Base-by-base conservation (phyloP, 2,797 vertebrate species). In the Chrosomus eos region DNA sequence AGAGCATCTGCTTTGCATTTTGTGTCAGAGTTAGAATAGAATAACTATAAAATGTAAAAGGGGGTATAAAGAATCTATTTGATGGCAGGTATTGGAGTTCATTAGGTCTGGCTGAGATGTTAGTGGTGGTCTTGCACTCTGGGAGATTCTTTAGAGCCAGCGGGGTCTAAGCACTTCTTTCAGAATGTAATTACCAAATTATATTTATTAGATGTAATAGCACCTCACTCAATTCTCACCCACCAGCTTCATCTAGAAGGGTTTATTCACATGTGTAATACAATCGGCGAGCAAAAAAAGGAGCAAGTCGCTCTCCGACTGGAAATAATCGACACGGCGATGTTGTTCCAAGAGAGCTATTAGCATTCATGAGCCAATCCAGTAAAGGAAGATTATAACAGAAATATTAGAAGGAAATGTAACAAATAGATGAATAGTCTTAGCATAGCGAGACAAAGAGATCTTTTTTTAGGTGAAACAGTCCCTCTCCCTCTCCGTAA, bases 381-480 rank as follows among this genome's bases (percentile, higher is more conserved):
- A 88, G 91, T 95, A 95, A 95, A 97, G 95, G 94, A 95, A 96
- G 96, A 97, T 97, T 97, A 96, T 96, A 94, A 93, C 92, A 94
- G 94, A 96, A 96, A 97, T 96, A 97, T 96, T 95, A 92, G 93
- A 93, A 95, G 94, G 95, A 96, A 96, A 95, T 94, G 90, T 92
- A 92, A 93, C 94, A 94, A 95, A 95, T 94, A 94, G 92, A 94
- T 93, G 92, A 92, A 95, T 95, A 93, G 92, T 92, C 92, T 91
- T 88, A 88, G 53, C 88, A 91, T 91, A 92, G 93, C 68, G 70
- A 79, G 66, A 78, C 67, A 55, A 82, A 77, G 60, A 73, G 60
- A 74, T 73, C 45, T 64, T 82, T 23, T 23, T 74, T 70, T 45
- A 40, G 68, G 64, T 28, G 80, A 74, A 75, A 78, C 76, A 33